These are phyloP conservation scores for Potorous gilbertii DNA, from an alignment of 2,797 vertebrate genomes.

Conservation along the genomic window DNA sequence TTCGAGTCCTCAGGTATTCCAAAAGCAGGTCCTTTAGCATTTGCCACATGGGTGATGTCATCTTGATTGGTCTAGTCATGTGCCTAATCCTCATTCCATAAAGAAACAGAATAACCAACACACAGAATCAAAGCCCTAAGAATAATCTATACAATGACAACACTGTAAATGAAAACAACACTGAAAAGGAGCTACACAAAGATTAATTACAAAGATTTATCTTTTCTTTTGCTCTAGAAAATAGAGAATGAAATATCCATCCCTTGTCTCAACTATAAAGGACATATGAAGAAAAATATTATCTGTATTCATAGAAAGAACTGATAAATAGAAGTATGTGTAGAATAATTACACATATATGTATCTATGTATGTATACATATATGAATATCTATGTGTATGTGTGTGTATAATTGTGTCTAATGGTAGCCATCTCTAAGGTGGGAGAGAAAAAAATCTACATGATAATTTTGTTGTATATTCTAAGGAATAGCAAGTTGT, in stretches of 20 bases:
- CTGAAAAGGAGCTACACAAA: not conserved
- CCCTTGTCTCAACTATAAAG: not conserved
- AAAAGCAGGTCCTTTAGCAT: not conserved
- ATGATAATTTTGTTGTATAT: not conserved
- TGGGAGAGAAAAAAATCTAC: not conserved
- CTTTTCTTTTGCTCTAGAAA: not conserved
- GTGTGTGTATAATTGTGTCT: not conserved
- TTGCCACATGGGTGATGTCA: not conserved
- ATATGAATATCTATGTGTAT: not conserved
- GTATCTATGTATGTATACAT: not conserved
- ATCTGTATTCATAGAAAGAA: not conserved
- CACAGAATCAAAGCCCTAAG: not conserved
- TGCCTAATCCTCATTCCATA: not conserved
- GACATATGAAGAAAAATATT: not conserved
- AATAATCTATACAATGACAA: not conserved
- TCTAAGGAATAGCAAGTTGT: not conserved
- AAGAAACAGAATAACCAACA: not conserved
- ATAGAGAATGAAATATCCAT: not conserved
- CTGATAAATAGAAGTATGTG: not conserved
- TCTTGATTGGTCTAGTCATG: not conserved
- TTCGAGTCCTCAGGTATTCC: not conserved
- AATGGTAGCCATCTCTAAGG: not conserved
- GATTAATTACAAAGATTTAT: not conserved
- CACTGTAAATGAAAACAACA: not conserved
- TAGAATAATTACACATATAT: not conserved